These are phyloP conservation scores for Phalanger gymnotis DNA, from an alignment of 2,797 vertebrate species.

Conservation along the genomic window DNA sequence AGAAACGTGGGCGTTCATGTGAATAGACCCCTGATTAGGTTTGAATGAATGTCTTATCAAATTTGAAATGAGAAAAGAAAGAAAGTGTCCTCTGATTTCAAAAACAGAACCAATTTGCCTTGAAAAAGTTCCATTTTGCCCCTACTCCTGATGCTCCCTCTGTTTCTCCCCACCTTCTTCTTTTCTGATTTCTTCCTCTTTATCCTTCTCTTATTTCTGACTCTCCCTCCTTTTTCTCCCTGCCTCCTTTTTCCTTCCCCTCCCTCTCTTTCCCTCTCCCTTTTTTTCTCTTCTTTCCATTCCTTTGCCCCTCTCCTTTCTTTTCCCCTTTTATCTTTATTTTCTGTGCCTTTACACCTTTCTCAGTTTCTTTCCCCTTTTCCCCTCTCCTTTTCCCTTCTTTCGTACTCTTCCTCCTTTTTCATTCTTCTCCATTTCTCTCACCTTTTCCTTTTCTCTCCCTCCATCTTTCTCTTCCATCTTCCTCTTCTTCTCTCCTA, in stretches of 20 bases:
- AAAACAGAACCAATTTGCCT: conserved; percentile 69
- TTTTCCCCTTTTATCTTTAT: background rate
- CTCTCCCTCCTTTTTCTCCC: background rate
- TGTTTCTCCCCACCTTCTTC: background rate
- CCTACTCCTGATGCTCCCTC: background rate
- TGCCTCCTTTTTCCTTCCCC: background rate
- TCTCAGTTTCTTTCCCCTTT: background rate
- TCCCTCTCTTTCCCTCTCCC: background rate
- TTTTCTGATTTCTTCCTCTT: background rate
- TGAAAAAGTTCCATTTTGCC: conserved; percentile 13
- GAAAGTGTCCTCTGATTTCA: conserved; percentile 38
- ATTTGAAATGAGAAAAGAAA: conserved; percentile 49
- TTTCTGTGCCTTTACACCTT: too few relatives aligned
- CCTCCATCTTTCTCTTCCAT: background rate
- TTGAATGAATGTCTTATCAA: conserved; percentile 12
- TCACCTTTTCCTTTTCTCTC: background rate
- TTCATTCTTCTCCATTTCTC: background rate
- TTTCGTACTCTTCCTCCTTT: background rate
- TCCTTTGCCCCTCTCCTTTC: background rate
- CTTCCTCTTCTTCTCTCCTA: background rate
- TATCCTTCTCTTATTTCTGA: background rate
- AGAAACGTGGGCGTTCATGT: background rate
- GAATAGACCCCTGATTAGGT: conserved; percentile 38
- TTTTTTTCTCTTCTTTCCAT: background rate
- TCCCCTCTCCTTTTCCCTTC: background rate